Evolutionary conservation across 2,113 vertebrate genomes (phyloP), one percentile per base, ranked within the genome.

Genomic region (Pao palembangensis): DNA sequence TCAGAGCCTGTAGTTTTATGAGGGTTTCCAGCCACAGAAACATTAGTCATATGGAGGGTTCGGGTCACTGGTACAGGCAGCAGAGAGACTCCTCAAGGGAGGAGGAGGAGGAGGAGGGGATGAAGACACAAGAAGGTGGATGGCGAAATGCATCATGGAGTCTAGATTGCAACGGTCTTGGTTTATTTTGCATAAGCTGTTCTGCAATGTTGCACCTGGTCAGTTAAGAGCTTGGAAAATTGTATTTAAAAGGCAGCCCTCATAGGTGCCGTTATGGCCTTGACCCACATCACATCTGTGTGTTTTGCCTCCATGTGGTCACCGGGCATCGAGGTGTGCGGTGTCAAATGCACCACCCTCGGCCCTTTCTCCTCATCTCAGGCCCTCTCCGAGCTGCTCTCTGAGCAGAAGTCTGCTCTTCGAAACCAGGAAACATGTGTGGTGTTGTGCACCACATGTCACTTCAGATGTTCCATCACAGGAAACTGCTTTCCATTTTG

Each of bases 271-370:
- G 28, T 48, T 20, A 1, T 1, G 41, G 62, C 65, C 58, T 67
- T 76, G 63, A 76, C 79, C 79, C 72, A 59, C 19, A 75, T 70
- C 25, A 6, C 25, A 28, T 28, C 18, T 51, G 20, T 23, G 18
- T 85, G 80, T 87, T 88, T 83, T 87, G 83, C 78, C 81, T 73
- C 55, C 67, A 84, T 83, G 52, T 55, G 16, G 15, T 53, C 67
- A 42, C 49, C 1, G 3, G 21, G 57, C 76, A n/a, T 28, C n/a
- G 19, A 57, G 67, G 69, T 74, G 58, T 55, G 43, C 6, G 43
- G 44, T 67, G 59, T 79, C 65, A 61, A 71, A 62, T 61, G 54
- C 20, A 71, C 73, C 71, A 84, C 69, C 62, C 7, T 28, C 25
- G 25, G 14, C 6, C 25, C 25, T 28, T 28, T 28, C 25, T 15